These are phyloP conservation scores for Trichopria drosophilae DNA, from an alignment of 2,888 invertebrate genomes.

Conservation along the genomic window DNA sequence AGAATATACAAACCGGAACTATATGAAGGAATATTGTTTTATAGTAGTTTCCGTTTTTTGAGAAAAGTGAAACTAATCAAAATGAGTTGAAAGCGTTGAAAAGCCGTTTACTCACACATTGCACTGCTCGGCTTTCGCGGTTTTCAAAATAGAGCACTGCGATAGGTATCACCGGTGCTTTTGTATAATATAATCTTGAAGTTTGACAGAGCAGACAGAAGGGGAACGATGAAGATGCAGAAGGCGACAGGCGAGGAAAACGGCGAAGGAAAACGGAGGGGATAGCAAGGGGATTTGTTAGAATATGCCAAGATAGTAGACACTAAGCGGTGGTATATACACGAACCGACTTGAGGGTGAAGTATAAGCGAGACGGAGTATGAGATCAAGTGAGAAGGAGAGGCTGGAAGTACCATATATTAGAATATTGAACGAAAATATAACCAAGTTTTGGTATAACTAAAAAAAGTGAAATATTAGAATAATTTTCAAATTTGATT, in stretches of 20 bases:
- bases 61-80: too few species aligned
- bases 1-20: too few species aligned
- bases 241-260: conserved; percentile 16
- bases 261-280: conserved; percentile 22
- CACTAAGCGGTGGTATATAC: conserved; percentile 30
- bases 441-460: too few species aligned
- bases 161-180: conserved; percentile 35
- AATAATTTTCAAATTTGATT: too few species aligned
- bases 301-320: conserved; percentile 38
- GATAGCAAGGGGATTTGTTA: conserved; percentile 36
- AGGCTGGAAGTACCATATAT: too few species aligned
- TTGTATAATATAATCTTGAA: conserved; percentile 54
- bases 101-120: conserved; percentile 42
- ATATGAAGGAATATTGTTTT: too few species aligned
- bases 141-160: conserved; percentile 21
- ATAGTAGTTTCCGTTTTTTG: too few species aligned
- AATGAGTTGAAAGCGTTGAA: conserved; percentile 35
- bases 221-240: conserved; percentile 5
- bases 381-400: conserved; percentile 3
- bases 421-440: too few species aligned
- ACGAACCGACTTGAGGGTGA: too few species aligned
- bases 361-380: conserved; percentile 16
- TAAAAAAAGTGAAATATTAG: too few species aligned
- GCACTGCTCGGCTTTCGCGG: conserved; percentile 5
- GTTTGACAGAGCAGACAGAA: conserved; percentile 46